Percentiles rank a stretch among this genome's conserved stretches.
Evolutionary conservation across 2,888 invertebrate species (phyloP).

Genomic region (Pseudococcus longispinus): DNA sequence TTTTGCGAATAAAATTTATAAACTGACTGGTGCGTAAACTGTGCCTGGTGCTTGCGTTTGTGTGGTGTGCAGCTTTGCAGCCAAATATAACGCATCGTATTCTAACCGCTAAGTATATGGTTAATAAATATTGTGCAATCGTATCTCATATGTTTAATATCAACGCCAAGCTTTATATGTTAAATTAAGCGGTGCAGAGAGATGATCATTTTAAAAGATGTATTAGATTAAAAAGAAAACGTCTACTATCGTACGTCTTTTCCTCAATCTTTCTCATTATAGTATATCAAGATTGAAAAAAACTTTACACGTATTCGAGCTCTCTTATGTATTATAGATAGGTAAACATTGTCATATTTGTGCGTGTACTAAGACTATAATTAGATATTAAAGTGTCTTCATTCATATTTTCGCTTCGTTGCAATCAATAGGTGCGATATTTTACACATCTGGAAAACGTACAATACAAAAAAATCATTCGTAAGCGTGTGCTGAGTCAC

Average conservation of each 20-base stretch:
- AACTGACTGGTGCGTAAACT: slow-evolving; percentile 27
- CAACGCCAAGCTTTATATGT: not conserved
- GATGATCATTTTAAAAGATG: not conserved
- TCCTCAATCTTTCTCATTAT: too few relatives aligned
- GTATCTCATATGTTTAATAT: not conserved
- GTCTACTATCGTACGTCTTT: not conserved
- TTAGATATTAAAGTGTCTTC: not conserved
- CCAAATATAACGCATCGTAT: not conserved
- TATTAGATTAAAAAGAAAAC: not conserved
- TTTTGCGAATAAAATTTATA: slow-evolving; percentile 9
- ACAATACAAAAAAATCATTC: not conserved
- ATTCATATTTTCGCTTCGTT: not conserved
- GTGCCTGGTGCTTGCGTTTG: slow-evolving; percentile 1
- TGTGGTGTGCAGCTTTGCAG: too few relatives aligned
- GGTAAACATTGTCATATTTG: not conserved
- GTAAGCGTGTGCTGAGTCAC: slow-evolving; percentile 2
- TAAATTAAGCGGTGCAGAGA: slow-evolving; percentile 12
- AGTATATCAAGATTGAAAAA: not conserved
- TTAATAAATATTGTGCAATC: not conserved
- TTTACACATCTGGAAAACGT: not conserved
- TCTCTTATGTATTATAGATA: not conserved
- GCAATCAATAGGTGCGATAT: not conserved
- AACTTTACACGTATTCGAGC: not conserved
- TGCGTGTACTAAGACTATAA: not conserved
- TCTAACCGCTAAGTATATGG: too few relatives aligned